Evolutionary conservation across 2,888 invertebrate species (phyloP).

Genomic region (Drosophila kuntzei): DNA sequence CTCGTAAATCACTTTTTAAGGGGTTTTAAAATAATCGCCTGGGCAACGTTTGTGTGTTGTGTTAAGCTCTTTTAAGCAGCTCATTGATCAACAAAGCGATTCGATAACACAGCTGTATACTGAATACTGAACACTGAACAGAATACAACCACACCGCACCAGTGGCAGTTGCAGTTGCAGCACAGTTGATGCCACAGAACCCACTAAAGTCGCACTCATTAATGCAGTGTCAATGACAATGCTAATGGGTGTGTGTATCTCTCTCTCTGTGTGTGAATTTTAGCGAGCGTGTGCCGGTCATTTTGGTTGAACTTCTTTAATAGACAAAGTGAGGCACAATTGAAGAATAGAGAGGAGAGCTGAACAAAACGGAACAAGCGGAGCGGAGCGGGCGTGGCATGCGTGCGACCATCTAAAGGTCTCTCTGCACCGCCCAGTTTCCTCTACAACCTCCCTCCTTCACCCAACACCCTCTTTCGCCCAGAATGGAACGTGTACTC

Average conservation of each 20-base stretch:
- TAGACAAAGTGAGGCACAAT: constrained; percentile 46
- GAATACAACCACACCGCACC: constrained; percentile 12
- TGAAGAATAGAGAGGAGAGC: constrained; percentile 1
- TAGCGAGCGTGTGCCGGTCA: constrained; percentile 55
- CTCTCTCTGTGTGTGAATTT: constrained; percentile 35
- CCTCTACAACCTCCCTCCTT: not conserved
- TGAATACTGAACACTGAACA: constrained; percentile 14
- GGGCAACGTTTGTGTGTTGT: constrained; percentile 21
- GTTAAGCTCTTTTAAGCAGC: constrained; percentile 59
- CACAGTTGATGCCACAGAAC: constrained; percentile 33
- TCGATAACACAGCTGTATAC: constrained; percentile 41
- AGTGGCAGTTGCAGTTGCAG: constrained; percentile 18
- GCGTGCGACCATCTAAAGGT: constrained; percentile 54
- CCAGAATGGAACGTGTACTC: constrained; percentile 68
- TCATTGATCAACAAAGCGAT: constrained; percentile 57
- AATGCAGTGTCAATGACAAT: constrained; percentile 68
- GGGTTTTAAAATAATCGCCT: constrained; percentile 26
- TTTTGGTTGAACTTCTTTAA: constrained; percentile 61
- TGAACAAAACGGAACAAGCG: not conserved
- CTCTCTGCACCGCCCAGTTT: constrained; percentile 13
- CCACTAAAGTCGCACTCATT: constrained; percentile 57
- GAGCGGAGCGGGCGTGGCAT: constrained; percentile 56
- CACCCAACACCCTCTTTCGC: not conserved
- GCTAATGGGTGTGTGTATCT: constrained; percentile 7
- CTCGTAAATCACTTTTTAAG: constrained; percentile 30